phyloP scores from a whole-genome alignment of 1,140 invertebrate species.

The Eufriesea mexicana region DNA sequence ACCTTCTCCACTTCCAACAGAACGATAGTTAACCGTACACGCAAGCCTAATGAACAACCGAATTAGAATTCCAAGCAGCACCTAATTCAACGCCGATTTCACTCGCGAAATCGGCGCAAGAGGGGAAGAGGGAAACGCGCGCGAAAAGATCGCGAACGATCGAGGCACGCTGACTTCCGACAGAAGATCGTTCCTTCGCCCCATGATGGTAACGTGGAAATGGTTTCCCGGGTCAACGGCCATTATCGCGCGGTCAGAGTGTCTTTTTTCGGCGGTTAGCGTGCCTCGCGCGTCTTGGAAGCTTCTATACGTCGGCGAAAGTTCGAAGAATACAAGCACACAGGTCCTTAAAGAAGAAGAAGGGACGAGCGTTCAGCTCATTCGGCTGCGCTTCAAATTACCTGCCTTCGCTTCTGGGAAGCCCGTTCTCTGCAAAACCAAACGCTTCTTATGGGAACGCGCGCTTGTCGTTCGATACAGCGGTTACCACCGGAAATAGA shows the following conservation, averaged over 20 bases:
- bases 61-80: background rate
- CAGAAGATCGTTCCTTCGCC: background rate
- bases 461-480: conserved; percentile 57
- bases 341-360: conserved; percentile 52
- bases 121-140: conserved; percentile 29
- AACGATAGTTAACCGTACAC: background rate
- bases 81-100: no score
- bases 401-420: conserved; percentile 66
- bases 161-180: background rate
- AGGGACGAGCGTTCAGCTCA: conserved; percentile 49
- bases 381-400: conserved; percentile 69
- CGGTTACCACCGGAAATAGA: conserved; percentile 35
- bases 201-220: background rate
- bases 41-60: no score
- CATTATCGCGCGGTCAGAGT: background rate
- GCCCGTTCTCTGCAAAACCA: conserved; percentile 62
- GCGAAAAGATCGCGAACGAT: background rate
- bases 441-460: conserved; percentile 64
- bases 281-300: conserved; percentile 31
- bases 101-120: background rate
- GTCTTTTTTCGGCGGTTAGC: conserved; percentile 43
- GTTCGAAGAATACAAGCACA: conserved; percentile 41
- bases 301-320: conserved; percentile 58
- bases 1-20: background rate
- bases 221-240: background rate